Evolutionary conservation across 2,888 invertebrate species (phyloP).

Genomic region (Pyralis farinalis): DNA sequence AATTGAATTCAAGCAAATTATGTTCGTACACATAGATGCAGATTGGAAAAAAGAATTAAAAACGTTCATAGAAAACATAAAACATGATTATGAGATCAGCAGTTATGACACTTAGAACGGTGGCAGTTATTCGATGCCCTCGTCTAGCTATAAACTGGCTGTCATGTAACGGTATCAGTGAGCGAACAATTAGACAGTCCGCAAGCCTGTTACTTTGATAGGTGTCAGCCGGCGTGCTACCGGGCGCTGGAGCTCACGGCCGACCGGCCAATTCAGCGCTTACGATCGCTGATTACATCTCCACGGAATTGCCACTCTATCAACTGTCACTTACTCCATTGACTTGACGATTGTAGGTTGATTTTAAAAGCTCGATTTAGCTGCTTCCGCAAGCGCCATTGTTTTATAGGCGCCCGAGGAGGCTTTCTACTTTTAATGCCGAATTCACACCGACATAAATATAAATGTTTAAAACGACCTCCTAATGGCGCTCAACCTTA

Average conservation of each 20-base stretch:
- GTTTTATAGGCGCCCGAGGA: slow-evolving; percentile 24
- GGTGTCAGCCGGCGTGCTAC: slow-evolving; percentile 51
- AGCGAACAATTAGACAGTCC: slow-evolving; percentile 43
- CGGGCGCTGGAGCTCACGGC: slow-evolving; percentile 32
- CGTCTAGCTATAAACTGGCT: slow-evolving; percentile 16
- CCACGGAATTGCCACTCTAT: slow-evolving; percentile 47
- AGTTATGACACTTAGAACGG: too few species aligned
- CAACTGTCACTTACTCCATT: slow-evolving; percentile 45
- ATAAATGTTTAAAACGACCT: slow-evolving; percentile 52
- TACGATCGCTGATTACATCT: slow-evolving; percentile 54
- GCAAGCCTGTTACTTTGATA: slow-evolving; percentile 30
- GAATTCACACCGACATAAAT: slow-evolving; percentile 50
- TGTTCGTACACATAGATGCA: too few species aligned
- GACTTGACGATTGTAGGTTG: slow-evolving; percentile 39
- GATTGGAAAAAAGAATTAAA: too few species aligned
- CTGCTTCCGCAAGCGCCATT: slow-evolving; percentile 35
- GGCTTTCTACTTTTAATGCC: slow-evolving; percentile 38
- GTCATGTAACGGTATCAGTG: slow-evolving; percentile 40
- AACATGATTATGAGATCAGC: too few species aligned
- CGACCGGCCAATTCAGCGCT: slow-evolving; percentile 48
- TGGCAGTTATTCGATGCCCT: slow-evolving; percentile 4
- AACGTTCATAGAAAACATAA: too few species aligned
- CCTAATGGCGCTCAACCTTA: slow-evolving; percentile 52
- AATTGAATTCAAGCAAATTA: too few species aligned
- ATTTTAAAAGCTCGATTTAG: slow-evolving; percentile 39